Evolutionary conservation across 2,797 vertebrate species (phyloP), one percentile per base, ranked within the genome.

Genomic region (Decapterus maruadsi): DNA sequence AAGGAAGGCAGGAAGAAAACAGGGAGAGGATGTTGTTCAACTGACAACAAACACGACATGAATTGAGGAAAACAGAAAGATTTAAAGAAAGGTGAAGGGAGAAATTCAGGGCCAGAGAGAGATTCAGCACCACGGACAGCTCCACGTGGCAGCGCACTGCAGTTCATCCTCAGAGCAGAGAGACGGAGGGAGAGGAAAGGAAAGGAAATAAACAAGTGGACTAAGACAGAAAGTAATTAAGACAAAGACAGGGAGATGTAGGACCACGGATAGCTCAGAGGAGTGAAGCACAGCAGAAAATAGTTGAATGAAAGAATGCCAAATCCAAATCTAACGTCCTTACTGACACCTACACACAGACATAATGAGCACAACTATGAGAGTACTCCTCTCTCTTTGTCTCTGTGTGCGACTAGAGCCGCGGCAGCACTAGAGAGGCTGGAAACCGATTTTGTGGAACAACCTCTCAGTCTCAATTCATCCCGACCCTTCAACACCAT

Each of bases 71-170:
- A 40, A 45, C n/a, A 60, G 19, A 55, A 64, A 67, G 7, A 79
- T 68, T 10, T 36, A n/a, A 53, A 51, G 38, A 53, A 22, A 1
- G 17, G 34, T 42, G 31, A 53, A 46, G 53, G 10, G 12, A 5
- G 34, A 61, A 43, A 29, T 34, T 46, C 17, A 43, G 54, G 53
- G 29, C 20, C 12, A 10, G 16, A 4, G 16, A 29, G 5, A 46
- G 4, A 46, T 73, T 86, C 75, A 79, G 76, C 43, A 81, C 61
- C 78, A 60, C 1, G 66, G 81, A 84, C 4, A 74, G 79, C 45
- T 68, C 64, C 38, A 65, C 42, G 48, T 8, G 4, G 16, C 31
- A 16, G 13, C 2, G 6, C 29, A 17, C n/a, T 29, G 26, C 46
- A 58, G 26, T 62, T 43, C 29, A 12, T 26, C 67, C 14, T 31